Percentiles rank a stretch among this genome's conserved stretches.
Conservation (phyloP, 2,888 invertebrate species). For the Gari tellinella region DNA sequence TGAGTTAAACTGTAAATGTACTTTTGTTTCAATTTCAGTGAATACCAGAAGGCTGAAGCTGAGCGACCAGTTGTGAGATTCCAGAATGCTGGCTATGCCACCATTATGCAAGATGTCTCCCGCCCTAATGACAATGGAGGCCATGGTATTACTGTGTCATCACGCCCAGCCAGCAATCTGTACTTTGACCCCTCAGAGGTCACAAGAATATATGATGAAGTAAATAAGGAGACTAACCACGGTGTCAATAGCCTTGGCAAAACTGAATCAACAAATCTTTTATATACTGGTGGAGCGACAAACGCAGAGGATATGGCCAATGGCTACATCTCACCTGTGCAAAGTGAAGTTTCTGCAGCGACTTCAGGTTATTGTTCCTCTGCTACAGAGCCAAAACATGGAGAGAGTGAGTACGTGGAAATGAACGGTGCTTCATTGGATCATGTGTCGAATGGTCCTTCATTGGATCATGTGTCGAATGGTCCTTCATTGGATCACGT, state of each 20-base stretch:
- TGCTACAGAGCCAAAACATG: background rate
- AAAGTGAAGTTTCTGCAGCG: slow-evolving; percentile 32
- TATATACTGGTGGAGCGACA: slow-evolving; percentile 44
- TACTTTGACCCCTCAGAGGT: slow-evolving; percentile 70
- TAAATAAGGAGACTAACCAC: slow-evolving; percentile 59
- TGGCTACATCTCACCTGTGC: slow-evolving; percentile 15
- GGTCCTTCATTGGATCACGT: slow-evolving; percentile 21
- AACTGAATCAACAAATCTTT: slow-evolving; percentile 28
- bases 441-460: too few relatives aligned
- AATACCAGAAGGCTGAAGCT: slow-evolving; percentile 46
- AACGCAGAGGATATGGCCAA: slow-evolving; percentile 26
- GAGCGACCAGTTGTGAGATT: slow-evolving; percentile 44
- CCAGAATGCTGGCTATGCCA: slow-evolving; percentile 44
- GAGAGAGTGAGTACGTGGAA: slow-evolving; percentile 53
- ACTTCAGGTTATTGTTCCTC: slow-evolving; percentile 39
- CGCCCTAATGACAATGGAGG: slow-evolving; percentile 11
- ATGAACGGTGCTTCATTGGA: slow-evolving; percentile 40
- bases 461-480: too few relatives aligned
- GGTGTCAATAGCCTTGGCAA: slow-evolving; percentile 10
- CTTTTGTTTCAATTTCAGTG: slow-evolving; percentile 22
- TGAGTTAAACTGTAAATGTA: too few relatives aligned
- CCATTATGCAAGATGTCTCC: slow-evolving; percentile 36
- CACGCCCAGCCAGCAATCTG: slow-evolving; percentile 65
- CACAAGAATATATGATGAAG: slow-evolving; percentile 66
- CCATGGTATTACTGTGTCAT: slow-evolving; percentile 8